Conservation (phyloP, 2,888 invertebrate species). For the Phragmatobia fuliginosa region DNA sequence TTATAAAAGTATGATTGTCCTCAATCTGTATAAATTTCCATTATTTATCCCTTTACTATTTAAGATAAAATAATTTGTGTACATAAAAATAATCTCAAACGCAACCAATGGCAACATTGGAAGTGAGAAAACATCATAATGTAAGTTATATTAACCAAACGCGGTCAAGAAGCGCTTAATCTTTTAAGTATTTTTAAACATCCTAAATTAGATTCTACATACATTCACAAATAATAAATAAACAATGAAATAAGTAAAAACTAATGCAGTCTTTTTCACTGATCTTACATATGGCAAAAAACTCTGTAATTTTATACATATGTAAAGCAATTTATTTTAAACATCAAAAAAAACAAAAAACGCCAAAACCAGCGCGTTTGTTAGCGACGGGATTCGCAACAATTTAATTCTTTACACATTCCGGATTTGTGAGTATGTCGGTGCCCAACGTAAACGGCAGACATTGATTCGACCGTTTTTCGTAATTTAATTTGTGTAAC, state of each 20-base stretch:
- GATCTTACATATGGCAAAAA: not conserved
- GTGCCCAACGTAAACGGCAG: constrained; percentile 55
- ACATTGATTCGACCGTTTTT: constrained; percentile 65
- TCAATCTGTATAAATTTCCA: no score
- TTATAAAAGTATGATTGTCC: no score
- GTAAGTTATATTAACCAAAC: no score
- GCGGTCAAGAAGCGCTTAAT: no score
- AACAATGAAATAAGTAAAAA: not conserved
- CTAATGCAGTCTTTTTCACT: not conserved
- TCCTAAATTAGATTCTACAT: not conserved
- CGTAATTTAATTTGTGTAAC: constrained; percentile 67
- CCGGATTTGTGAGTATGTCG: constrained; percentile 43
- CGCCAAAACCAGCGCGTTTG: not conserved
- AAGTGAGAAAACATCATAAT: no score
- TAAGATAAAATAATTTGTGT: no score
- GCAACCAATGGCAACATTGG: no score
- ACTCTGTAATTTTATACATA: not conserved
- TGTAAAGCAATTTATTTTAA: not conserved
- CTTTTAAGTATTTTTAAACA: no score
- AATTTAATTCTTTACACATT: constrained; percentile 44
- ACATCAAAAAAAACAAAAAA: not conserved
- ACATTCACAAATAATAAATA: no score
- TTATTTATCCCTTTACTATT: no score
- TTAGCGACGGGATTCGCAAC: constrained; percentile 7
- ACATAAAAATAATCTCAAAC: no score